A percentile compares a stretch with the other conserved stretches of the same genome.
Conservation (phyloP, 2,797 vertebrate species). For the Platalea minor region DNA sequence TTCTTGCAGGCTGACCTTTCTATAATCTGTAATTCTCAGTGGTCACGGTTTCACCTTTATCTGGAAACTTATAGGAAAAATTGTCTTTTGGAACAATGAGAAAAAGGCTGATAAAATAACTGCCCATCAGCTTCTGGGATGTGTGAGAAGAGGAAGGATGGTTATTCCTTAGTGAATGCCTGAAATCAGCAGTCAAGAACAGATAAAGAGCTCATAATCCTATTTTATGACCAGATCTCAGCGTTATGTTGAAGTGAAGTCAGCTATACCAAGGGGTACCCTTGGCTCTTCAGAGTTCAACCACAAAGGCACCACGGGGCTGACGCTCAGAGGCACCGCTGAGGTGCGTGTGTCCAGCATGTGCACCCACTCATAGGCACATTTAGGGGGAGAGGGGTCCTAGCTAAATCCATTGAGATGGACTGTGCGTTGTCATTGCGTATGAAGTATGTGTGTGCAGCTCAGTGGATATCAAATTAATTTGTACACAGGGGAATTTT, state of each 20-base stretch:
- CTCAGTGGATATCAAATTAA: background rate
- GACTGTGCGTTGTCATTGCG: background rate
- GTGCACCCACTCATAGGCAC: fast-evolving
- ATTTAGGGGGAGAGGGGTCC: background rate
- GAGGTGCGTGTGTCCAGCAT: background rate
- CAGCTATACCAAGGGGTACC: background rate
- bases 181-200: background rate
- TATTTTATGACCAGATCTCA: background rate
- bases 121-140: background rate
- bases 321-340: background rate
- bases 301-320: background rate
- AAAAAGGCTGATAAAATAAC: background rate
- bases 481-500: background rate
- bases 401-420: background rate
- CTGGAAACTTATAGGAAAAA: background rate
- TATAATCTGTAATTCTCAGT: background rate
- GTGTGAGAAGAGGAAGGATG: background rate
- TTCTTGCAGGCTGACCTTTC: conserved; percentile 18
- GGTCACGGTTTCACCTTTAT: background rate
- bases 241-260: background rate
- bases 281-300: background rate
- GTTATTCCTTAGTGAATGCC: background rate
- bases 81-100: background rate
- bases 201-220: background rate
- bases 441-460: background rate